Base-by-base conservation (phyloP, 2,113 vertebrate genomes). In the Raja brachyura region DNA sequence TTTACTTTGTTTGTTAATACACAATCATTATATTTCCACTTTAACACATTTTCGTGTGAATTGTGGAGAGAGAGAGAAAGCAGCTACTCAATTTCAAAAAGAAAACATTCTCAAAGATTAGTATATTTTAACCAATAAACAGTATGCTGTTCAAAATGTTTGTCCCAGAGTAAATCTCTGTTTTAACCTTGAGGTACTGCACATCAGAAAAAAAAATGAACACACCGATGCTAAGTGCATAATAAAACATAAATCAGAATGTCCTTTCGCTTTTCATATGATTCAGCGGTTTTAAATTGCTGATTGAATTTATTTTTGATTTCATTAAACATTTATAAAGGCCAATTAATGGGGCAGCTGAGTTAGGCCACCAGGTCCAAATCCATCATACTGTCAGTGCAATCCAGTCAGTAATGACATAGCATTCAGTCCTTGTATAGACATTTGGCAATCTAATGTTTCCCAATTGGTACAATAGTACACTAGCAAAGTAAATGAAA, bases 241-340 rank as follows among this genome's bases (percentile, higher is more conserved):
- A 94, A 90, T 93, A 93, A 68, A 93, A 94, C 93, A 96, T 96
- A 95, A 96, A 96, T 96, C 95, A 96, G 95, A 95, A 94, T 85
- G 95, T 95, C 95, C 39, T 70, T 93, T 31, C n/a, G 92, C 93
- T 96, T 95, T 94, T 93, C 94, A 94, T 28, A 94, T 94, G 94
- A 96, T 93, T 96, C 95, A 95, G 95, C 95, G 95, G 93, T 95
- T 96, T 95, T 93, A 39, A 94, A 95, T 74, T 93, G 75, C 94
- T 96, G 94, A 96, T 96, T 96, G 94, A 94, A 96, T 96, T 96
- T 96, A 94, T 94, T 96, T 94, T 95, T 93, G 93, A 94, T 96
- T 96, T 95, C 95, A 96, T 96, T 96, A 96, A 96, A 96, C 94
- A 96, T 96, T 96, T 95, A 96, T 94, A 95, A 96, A 96, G 94